Percentiles rank a stretch among this genome's conserved stretches.
Evolutionary conservation across 2,888 invertebrate species (phyloP).

Genomic region (Sinopyrophorus schimmeli): DNA sequence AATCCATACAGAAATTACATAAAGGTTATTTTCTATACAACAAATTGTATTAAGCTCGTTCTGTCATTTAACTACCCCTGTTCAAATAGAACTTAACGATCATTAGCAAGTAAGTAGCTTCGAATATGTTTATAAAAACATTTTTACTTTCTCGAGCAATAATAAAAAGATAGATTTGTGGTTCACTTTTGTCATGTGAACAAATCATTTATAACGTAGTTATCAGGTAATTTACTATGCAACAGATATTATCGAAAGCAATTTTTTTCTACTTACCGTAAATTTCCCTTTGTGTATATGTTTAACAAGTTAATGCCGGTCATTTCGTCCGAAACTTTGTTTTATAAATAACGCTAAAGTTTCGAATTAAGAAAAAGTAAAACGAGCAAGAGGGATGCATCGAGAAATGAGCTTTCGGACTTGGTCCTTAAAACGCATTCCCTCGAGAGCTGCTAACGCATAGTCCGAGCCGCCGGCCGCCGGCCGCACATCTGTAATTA

Average conservation of each 20-base stretch:
- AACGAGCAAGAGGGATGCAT: not conserved
- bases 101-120: too few relatives aligned
- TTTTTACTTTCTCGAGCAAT: too few relatives aligned
- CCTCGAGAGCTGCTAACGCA: conserved; percentile 27
- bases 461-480: conserved; percentile 42
- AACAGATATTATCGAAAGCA: conserved; percentile 31
- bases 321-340: not conserved
- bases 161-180: conserved; percentile 23
- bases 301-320: conserved; percentile 18
- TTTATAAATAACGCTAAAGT: not conserved
- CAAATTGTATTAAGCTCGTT: not conserved
- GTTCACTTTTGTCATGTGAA: conserved; percentile 47
- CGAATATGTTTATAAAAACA: conserved; percentile 23
- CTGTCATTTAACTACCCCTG: too few relatives aligned
- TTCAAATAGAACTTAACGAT: too few relatives aligned
- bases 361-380: not conserved
- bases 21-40: not conserved
- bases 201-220: conserved; percentile 50
- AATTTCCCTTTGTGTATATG: conserved; percentile 14
- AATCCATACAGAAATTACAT: conserved; percentile 2
- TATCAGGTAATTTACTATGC: conserved; percentile 46
- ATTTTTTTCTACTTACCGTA: conserved; percentile 27
- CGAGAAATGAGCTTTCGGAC: not conserved
- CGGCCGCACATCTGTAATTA: conserved; percentile 72
- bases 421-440: conserved; percentile 15